Conservation (phyloP, 2,113 vertebrate genomes). For the Chaetodon trifascialis region DNA sequence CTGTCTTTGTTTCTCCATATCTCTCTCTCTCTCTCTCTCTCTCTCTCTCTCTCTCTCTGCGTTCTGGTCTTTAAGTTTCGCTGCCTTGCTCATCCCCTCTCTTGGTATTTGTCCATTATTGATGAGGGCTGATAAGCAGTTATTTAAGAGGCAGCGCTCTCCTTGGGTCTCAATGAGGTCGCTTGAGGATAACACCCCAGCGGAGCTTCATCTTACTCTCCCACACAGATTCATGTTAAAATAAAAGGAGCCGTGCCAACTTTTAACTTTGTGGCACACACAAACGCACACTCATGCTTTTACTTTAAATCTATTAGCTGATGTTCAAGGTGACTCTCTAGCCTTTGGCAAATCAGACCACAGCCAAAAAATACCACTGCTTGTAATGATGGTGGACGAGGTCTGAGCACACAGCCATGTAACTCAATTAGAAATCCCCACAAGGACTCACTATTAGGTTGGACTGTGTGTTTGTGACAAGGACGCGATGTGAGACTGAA, state of each 20-base stretch:
- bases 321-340: constrained; percentile 48
- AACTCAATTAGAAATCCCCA: constrained; percentile 33
- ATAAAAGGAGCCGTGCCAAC: constrained; percentile 15
- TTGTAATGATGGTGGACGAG: constrained; percentile 2
- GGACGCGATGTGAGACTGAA: constrained; percentile 9
- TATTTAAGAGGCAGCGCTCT: constrained; percentile 59
- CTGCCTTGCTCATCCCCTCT: constrained; percentile 31
- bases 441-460: constrained; percentile 25
- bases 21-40: not conserved
- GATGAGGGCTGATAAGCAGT: constrained; percentile 62
- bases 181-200: constrained; percentile 47
- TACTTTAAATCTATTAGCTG: constrained; percentile 17
- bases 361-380: constrained; percentile 1
- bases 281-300: not conserved
- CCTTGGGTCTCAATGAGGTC: constrained; percentile 44
- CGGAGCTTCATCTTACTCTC: constrained; percentile 43
- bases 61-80: constrained; percentile 20
- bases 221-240: constrained; percentile 24
- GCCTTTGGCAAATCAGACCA: constrained; percentile 10
- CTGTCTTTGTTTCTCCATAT: not conserved
- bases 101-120: constrained; percentile 66
- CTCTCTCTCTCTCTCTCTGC: not conserved
- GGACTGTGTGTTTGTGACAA: not conserved
- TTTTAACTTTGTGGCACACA: constrained; percentile 4
- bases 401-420: constrained; percentile 10